Base-by-base conservation (phyloP, 2,797 vertebrate genomes). In the Sebastes oblongus region DNA sequence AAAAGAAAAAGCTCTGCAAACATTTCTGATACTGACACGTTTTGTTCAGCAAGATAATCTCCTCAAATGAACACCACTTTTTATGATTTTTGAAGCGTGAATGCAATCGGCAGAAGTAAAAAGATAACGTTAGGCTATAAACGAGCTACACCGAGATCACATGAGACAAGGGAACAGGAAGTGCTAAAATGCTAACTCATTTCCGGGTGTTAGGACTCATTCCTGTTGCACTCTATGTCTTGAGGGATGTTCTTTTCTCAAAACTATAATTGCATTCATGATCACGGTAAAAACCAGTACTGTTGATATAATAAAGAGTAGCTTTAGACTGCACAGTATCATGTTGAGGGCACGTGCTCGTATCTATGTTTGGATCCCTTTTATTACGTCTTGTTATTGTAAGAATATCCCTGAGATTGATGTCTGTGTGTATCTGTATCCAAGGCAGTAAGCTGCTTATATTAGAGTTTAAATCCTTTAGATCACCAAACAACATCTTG, bases 391-490 rank as follows among this genome's bases (percentile, higher is more conserved):
- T 81, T 82, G 74, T 87, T 82, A 78, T 81, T 82, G 65, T 79
- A 52, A 82, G 70, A 87, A 77, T 77, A 82, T 86, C 81, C 75
- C 46, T 0, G 34, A 73, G 79, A 83, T 70, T 81, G 56, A 82
- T 81, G 58, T 66, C 70, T 71, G 52, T 18, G 14, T 72, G n/a
- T 66, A 59, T 81, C 60, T 77, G 32, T 50, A 84, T 86, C 66
- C 50, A 66, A 66, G 66, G 64, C 80, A 88, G 76, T 91, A 90
- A 91, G 77, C 76, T 78, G 66, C 77, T 91, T 81, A 81, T 89
- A 90, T 85, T 86, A 86, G 66, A 86, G 87, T 87, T 83, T 66
- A 88, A 87, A 89, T 86, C 85, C 78, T 84, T 71, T 30, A 74
- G 74, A 84, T 86, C 73, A 58, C 34, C 64, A 64, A 75, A 85